Base-by-base conservation (phyloP, 2,113 vertebrate genomes). In the Tapirus terrestris region DNA sequence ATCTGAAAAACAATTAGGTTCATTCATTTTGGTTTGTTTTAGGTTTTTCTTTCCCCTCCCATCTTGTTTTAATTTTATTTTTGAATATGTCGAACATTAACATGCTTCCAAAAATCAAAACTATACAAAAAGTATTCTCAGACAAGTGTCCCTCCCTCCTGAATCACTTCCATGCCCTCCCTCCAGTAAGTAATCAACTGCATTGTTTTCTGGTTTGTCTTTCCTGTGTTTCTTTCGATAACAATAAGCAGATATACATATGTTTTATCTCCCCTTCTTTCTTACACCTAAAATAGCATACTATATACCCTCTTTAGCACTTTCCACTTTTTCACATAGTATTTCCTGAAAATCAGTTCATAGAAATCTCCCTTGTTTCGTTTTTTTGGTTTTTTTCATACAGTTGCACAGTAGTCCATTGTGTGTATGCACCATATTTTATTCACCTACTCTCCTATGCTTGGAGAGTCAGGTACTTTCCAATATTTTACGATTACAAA, bases 1-100 rank as follows among this genome's bases (percentile, higher is more conserved):
- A 48, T 70, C 13, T 39, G 72, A 68, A 88, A 58, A 51, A 68
- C 72, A 93, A 8, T 4, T 43, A 21, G 29, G 51, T 51, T 67
- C 27, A 2, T 86, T 91, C 36, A 18, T 85, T 84, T 82, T 60
- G 4, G 12, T 63, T 85, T n/a, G 12, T 82, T 83, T 45, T 73
- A 86, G 56, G 20, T 16, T 84, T 89, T 84, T 80, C 43, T 89
- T 77, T 67, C 33, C 48, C 17, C 68, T 63, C 12, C 33, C 65
- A 31, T 87, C n/a, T 88, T 97, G 90, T 65, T 94, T 89, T 63
- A 79, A 83, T 88, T 95, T 88, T 84, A 68, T 39, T 96, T 93
- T 85, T 84, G 25, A 88, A 70, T 51, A 43, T 18, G 51, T 43
- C 45, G 14, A 93, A 36, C n/a, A 84, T 33, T 67, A 84, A 33